Evolutionary conservation across 2,888 invertebrate species (phyloP), one percentile per base, ranked within the genome.

Genomic region (Oeneis ivallda): DNA sequence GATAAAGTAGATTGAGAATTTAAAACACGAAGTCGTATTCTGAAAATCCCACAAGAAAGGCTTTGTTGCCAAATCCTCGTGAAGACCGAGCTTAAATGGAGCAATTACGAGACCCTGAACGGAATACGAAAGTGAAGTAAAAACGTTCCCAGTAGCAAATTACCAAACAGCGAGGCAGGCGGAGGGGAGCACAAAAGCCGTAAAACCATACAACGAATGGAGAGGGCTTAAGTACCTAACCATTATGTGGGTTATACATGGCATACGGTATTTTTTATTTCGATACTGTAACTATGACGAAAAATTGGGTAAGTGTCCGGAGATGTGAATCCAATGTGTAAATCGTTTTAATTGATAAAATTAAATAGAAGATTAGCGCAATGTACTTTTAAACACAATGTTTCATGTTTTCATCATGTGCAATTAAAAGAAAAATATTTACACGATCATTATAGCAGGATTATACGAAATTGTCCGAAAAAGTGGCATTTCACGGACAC

Each of bases 401-500:
- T 43, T 37, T 8, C 37, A 37, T 37, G 7, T 37, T 37, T 37
- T 37, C 37, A 37, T 37, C 4, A 37, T 9, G 7, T 37, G 9
- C 3, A 34, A 4, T 43, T 43, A 8, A 19, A 15, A 15, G 45
- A 45, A 45, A 45, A 5, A 49, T 19, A 17, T 11, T 49, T 10
- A 49, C 17, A 49, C 5, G 15, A 57, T 17, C 15, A 3, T 11
- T 9, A 39, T n/a, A 13, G 9, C 1, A 43, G 10, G 39, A 43
- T 50, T 17, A 64, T 64, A 41, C 15, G 47, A 53, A 66, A 61
- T 54, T 19, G 65, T 68, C 65, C 64, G 54, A 19, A 64, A 64
- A 62, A 57, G 64, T 63, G 45, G 60, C 65, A 70, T 62, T 66
- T 69, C 72, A 70, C 71, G 61, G 63, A 56, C 66, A 67, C 68